A percentile compares a stretch with the other conserved stretches of the same genome.
Evolutionary conservation across 2,797 vertebrate genomes (phyloP).

Genomic region (Lycodopsis pacificus): DNA sequence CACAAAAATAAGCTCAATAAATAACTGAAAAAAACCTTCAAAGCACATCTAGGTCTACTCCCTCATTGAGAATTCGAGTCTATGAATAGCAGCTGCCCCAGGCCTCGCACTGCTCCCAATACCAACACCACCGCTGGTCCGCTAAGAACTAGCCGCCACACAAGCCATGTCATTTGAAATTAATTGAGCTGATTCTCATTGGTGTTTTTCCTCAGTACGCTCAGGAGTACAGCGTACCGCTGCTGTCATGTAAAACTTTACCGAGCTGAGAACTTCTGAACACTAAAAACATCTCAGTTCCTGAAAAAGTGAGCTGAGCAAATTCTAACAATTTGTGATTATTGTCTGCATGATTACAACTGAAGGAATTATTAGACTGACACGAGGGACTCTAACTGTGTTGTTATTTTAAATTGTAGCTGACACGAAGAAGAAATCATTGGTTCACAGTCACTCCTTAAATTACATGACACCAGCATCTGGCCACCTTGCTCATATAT

Average conservation of each 20-base stretch:
- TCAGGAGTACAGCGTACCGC: constrained; percentile 12
- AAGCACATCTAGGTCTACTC: background rate
- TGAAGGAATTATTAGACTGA: background rate
- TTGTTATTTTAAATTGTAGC: background rate
- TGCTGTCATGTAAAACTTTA: constrained; percentile 1
- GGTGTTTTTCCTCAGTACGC: background rate
- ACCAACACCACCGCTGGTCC: background rate
- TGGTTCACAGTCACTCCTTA: background rate
- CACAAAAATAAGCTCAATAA: constrained; percentile 9
- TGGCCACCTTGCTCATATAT: constrained; percentile 6
- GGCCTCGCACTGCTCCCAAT: constrained; percentile 8
- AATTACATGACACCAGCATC: constrained; percentile 1
- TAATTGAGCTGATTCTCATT: constrained; percentile 19
- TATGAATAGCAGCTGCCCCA: constrained; percentile 29
- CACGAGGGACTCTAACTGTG: background rate
- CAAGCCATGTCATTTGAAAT: background rate
- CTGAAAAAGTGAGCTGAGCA: background rate
- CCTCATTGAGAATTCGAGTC: constrained; percentile 18
- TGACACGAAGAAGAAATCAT: background rate
- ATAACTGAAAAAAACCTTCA: background rate
- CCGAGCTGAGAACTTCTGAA: background rate
- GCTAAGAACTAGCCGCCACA: background rate
- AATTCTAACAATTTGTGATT: background rate
- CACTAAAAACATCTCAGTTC: background rate
- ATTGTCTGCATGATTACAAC: background rate